phyloP scores from a whole-genome alignment of 2,888 invertebrate genomes.

The Philhelius pedissequus region DNA sequence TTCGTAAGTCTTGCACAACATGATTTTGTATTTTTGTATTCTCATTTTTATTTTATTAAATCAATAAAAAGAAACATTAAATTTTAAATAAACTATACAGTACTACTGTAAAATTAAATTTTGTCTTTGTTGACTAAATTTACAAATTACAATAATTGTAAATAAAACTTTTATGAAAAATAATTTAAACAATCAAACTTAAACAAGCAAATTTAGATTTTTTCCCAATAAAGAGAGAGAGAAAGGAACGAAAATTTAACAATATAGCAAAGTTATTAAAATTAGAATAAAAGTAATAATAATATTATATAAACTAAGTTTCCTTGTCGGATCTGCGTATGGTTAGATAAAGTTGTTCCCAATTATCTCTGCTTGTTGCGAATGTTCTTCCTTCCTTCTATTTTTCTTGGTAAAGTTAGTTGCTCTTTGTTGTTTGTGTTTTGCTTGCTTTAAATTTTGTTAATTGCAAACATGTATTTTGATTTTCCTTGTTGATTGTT shows the following conservation, averaged over 20 bases:
- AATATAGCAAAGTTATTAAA: conserved; percentile 15
- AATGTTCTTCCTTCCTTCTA: not conserved
- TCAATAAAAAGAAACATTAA: not conserved
- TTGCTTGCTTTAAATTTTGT: not conserved
- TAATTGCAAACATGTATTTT: conserved; percentile 14
- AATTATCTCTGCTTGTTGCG: conserved; percentile 8
- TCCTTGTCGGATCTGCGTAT: conserved; percentile 66
- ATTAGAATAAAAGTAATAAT: conserved; percentile 35
- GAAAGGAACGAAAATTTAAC: conserved; percentile 10
- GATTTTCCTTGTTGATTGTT: conserved; percentile 16
- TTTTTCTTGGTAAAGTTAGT: conserved; percentile 8
- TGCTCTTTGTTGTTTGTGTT: not conserved
- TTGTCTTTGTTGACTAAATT: conserved; percentile 21
- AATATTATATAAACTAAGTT: conserved; percentile 56
- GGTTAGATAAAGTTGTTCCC: conserved; percentile 41
- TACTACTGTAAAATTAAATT: conserved; percentile 12
- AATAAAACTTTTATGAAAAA: conserved; percentile 29
- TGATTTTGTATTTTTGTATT: not conserved
- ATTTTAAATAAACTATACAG: conserved; percentile 13
- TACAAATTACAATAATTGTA: conserved; percentile 21
- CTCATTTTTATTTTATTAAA: not conserved
- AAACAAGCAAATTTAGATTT: conserved; percentile 36
- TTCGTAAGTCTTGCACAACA: not conserved
- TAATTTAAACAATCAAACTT: conserved; percentile 26
- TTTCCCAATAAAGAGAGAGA: not conserved